Percentiles rank a stretch among this genome's conserved stretches.
phyloP scores from a whole-genome alignment of 2,797 vertebrate genomes.

The Notoglanidium macrostoma region DNA sequence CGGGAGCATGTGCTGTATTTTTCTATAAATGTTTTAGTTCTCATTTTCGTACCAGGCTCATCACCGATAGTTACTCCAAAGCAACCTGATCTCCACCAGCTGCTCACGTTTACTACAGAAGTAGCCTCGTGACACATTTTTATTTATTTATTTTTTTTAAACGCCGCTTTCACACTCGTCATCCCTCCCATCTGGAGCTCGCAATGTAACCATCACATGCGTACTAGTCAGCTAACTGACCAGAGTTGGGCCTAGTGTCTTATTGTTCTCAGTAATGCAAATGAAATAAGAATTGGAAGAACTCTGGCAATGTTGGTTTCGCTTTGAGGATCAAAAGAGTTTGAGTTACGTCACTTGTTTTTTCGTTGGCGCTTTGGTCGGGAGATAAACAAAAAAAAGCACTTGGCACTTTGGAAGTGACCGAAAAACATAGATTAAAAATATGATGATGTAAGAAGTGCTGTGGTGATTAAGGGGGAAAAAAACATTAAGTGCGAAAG shows the following conservation, averaged over 20 bases:
- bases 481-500: background rate
- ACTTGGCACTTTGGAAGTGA: background rate
- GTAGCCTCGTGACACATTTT: background rate
- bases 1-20: constrained; percentile 44
- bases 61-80: background rate
- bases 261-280: background rate
- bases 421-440: background rate
- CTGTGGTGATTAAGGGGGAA: background rate
- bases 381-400: background rate
- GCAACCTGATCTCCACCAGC: background rate
- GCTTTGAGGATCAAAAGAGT: background rate
- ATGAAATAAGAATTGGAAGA: background rate
- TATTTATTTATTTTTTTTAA: too few relatives aligned
- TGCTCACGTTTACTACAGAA: background rate
- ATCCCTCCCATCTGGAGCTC: background rate
- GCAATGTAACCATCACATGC: background rate
- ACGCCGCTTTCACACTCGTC: background rate
- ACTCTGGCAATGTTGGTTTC: background rate
- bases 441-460: background rate
- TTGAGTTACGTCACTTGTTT: background rate
- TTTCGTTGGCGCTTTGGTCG: background rate
- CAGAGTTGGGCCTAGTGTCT: too few relatives aligned
- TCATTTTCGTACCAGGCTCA: background rate
- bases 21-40: background rate
- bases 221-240: background rate